Conservation (phyloP, 92 coral and sea anemone species). For the Umimayanthus chanpuru region DNA sequence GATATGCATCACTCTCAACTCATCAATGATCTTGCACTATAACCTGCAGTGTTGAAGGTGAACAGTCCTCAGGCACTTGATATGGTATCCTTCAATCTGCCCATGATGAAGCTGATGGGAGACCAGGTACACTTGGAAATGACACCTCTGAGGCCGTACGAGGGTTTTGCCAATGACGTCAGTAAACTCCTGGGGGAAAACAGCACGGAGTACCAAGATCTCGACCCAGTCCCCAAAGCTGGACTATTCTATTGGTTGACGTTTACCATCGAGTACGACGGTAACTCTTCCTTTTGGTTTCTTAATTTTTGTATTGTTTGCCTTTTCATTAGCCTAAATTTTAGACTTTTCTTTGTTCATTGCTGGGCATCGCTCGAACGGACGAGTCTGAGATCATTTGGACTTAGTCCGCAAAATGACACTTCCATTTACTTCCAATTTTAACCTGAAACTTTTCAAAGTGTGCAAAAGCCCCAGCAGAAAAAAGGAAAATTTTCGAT, state of each 20-base stretch:
- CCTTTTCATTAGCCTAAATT: too few relatives aligned
- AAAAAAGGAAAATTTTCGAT: too few relatives aligned
- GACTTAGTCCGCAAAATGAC: not conserved
- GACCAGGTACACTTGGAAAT: constrained; percentile 53
- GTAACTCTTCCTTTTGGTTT: not conserved
- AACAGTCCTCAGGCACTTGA: constrained; percentile 55
- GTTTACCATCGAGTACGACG: constrained; percentile 50
- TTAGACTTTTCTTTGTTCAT: too few relatives aligned
- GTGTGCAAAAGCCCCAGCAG: too few relatives aligned
- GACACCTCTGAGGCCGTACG: constrained; percentile 52
- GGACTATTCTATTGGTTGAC: constrained; percentile 54
- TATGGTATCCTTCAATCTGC: constrained; percentile 45
- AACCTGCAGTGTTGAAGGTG: constrained; percentile 40
- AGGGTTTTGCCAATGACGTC: constrained; percentile 53
- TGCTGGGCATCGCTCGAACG: too few relatives aligned
- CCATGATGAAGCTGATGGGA: constrained; percentile 57
- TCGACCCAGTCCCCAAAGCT: constrained; percentile 17
- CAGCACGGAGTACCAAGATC: not conserved
- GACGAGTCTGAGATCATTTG: too few relatives aligned
- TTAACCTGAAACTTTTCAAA: not conserved
- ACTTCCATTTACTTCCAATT: not conserved
- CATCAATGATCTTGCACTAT: not conserved
- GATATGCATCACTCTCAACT: not conserved
- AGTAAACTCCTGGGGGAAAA: constrained; percentile 41
- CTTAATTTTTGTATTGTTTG: too few relatives aligned